Conservation (phyloP, 2,113 vertebrate genomes). For the Nothobranchius furzeri region DNA sequence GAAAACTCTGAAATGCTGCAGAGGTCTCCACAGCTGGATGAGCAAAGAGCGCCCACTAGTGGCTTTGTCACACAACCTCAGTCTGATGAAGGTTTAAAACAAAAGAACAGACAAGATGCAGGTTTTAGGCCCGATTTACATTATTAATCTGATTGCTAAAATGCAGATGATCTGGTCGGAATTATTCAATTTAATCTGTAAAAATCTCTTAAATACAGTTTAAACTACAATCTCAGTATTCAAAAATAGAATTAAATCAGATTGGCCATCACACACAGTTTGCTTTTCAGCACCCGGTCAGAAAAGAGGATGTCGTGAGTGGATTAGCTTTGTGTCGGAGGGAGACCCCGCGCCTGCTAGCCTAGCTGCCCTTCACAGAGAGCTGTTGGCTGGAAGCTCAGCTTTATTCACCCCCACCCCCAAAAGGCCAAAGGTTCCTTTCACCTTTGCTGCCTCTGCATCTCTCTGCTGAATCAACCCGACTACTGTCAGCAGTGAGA, state of each 20-base stretch:
- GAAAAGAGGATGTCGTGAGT: constrained; percentile 1
- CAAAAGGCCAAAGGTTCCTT: constrained; percentile 48
- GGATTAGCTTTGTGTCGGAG: constrained; percentile 20
- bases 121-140: background rate
- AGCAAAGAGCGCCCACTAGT: constrained; percentile 70
- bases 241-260: too few species aligned
- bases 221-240: background rate
- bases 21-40: constrained; percentile 5
- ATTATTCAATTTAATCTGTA: background rate
- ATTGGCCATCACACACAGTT: too few species aligned
- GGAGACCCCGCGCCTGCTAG: constrained; percentile 19
- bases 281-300: background rate
- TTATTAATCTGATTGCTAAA: too few species aligned
- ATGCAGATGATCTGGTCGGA: background rate
- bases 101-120: background rate
- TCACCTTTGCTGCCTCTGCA: constrained; percentile 54
- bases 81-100: background rate
- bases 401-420: background rate
- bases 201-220: background rate
- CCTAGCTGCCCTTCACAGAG: constrained; percentile 29
- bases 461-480: constrained; percentile 46
- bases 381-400: constrained; percentile 38
- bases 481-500: constrained; percentile 5
- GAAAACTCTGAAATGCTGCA: background rate
- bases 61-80: constrained; percentile 43